These are phyloP conservation scores for Macroglossus sobrinus DNA, from an alignment of 2,113 vertebrate genomes.

Conservation along the genomic window DNA sequence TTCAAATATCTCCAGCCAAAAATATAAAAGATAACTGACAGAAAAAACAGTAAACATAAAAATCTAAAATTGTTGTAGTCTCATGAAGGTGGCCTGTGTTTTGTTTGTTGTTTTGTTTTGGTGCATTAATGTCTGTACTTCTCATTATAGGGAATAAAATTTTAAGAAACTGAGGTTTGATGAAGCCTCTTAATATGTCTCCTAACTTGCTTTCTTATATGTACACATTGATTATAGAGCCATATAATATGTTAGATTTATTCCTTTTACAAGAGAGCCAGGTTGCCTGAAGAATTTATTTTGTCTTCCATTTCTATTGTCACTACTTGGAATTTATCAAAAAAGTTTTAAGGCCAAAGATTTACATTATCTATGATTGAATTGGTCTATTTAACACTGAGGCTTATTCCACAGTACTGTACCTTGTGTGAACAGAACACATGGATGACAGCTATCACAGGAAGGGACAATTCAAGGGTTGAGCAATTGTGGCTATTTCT, in stretches of 20 bases:
- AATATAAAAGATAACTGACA: not conserved
- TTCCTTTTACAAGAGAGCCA: not conserved
- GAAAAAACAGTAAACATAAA: not conserved
- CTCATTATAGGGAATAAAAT: not conserved
- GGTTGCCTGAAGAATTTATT: not conserved
- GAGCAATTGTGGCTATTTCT: not conserved
- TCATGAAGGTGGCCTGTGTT: not conserved
- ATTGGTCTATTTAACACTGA: not conserved
- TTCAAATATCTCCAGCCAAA: not conserved
- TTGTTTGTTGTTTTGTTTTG: not conserved
- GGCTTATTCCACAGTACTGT: not conserved
- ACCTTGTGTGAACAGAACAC: not conserved
- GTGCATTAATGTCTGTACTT: not conserved
- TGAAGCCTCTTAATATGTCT: not conserved
- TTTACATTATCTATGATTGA: not conserved
- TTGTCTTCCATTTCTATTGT: not conserved
- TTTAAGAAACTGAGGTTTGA: not conserved
- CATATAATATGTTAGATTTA: not conserved
- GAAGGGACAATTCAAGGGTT: not conserved
- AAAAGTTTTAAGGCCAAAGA: slow-evolving; percentile 17
- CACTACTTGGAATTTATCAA: not conserved
- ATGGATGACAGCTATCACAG: not conserved
- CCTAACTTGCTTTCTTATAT: not conserved
- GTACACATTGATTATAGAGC: not conserved
- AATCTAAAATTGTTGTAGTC: not conserved